Percentiles rank a stretch among this genome's conserved stretches.
Conservation (phyloP, 2,113 vertebrate genomes). For the Dromiciops gliroides region DNA sequence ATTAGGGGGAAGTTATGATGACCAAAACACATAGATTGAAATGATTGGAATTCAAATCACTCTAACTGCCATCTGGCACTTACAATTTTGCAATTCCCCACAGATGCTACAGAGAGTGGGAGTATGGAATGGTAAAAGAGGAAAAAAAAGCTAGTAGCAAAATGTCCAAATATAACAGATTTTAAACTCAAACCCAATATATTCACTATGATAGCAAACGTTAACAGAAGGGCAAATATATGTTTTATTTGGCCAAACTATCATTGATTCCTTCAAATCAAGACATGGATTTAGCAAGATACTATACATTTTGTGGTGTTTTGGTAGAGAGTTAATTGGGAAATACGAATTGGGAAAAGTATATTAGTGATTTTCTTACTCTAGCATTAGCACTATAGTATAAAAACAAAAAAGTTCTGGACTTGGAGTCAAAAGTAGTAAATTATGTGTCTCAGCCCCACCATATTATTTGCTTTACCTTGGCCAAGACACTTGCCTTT, state of each 20-base stretch:
- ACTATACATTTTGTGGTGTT: not conserved
- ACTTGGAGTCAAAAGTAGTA: not conserved
- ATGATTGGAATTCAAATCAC: constrained; percentile 62
- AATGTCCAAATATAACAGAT: constrained; percentile 42
- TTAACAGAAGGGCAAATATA: not conserved
- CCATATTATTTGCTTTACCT: not conserved
- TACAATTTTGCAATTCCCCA: constrained; percentile 58
- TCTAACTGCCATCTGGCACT: constrained; percentile 56
- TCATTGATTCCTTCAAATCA: not conserved
- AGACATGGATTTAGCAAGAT: not conserved
- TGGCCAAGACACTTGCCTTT: not conserved
- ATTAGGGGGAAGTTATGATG: constrained; percentile 8
- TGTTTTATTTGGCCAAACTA: not conserved
- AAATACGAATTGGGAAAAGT: not conserved
- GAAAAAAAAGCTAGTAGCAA: not conserved
- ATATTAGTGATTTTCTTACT: not conserved
- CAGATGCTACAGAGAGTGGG: constrained; percentile 46
- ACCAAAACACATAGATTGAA: constrained; percentile 31
- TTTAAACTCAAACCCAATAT: constrained; percentile 39
- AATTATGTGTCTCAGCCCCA: not conserved
- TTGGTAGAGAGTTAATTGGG: not conserved
- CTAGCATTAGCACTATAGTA: not conserved
- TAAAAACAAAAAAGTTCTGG: not conserved
- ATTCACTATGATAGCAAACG: not conserved
- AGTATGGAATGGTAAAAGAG: constrained; percentile 40